Conservation (phyloP, 2,113 vertebrate genomes). For the Rallus limicola region DNA sequence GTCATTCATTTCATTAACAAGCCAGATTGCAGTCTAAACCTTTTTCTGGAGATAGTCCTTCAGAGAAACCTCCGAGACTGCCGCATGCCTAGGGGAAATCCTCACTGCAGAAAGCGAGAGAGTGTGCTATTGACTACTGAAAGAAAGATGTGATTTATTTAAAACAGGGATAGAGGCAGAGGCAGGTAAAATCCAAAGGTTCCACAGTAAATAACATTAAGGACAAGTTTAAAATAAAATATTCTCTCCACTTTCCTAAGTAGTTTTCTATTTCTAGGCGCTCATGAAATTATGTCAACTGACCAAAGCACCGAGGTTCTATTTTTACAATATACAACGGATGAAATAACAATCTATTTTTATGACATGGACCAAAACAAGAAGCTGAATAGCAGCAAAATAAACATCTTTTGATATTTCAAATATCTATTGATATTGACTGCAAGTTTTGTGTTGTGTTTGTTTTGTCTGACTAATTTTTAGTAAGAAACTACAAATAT, state of each 20-base stretch:
- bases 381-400: neutral
- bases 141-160: neutral
- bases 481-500: neutral
- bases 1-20: neutral
- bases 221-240: neutral
- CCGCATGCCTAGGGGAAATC: neutral
- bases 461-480: neutral
- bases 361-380: neutral
- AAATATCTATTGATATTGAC: neutral
- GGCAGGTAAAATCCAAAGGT: neutral
- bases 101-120: neutral
- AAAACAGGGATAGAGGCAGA: neutral
- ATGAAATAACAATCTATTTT: neutral
- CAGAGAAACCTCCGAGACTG: neutral
- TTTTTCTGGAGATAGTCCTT: neutral
- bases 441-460: neutral
- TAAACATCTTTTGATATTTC: neutral
- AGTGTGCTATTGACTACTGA: neutral
- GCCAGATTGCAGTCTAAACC: neutral
- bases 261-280: neutral
- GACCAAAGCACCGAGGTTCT: neutral
- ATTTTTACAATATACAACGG: neutral
- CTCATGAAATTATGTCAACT: neutral
- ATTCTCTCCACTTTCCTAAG: neutral
- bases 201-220: neutral